Evolutionary conservation across 2,888 invertebrate genomes (phyloP).

Genomic region (Cheilosia soror): DNA sequence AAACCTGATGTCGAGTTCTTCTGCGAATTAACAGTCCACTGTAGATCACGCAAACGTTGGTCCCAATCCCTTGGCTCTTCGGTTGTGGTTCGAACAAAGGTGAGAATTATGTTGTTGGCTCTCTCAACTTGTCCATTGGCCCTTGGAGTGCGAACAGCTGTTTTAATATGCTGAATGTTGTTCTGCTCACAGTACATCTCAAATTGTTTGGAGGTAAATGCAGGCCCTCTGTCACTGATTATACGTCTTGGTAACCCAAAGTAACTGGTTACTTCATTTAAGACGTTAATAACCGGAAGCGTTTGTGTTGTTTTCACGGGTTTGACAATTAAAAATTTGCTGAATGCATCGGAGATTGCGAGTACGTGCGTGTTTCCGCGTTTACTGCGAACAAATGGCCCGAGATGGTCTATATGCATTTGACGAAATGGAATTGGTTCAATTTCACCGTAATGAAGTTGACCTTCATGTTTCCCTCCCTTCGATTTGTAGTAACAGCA

Average conservation of each 20-base stretch:
- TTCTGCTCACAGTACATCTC: constrained; percentile 71
- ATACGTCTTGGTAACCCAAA: constrained; percentile 75
- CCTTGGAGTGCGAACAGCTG: constrained; percentile 75
- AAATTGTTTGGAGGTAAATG: constrained; percentile 76
- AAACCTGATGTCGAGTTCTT: constrained; percentile 58
- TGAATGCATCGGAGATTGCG: constrained; percentile 49
- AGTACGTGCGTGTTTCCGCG: constrained; percentile 39
- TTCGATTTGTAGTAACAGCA: constrained; percentile 24
- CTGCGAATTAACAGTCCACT: constrained; percentile 67
- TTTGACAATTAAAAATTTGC: constrained; percentile 58
- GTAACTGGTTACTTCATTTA: constrained; percentile 58
- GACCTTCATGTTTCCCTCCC: constrained; percentile 18
- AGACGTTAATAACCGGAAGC: constrained; percentile 13
- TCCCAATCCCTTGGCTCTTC: constrained; percentile 65
- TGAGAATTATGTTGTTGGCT: constrained; percentile 69
- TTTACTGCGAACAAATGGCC: constrained; percentile 53
- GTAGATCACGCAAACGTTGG: constrained; percentile 47
- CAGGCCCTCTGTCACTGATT: constrained; percentile 77
- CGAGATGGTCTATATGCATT: constrained; percentile 73
- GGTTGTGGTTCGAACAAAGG: constrained; percentile 72
- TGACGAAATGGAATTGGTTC: constrained; percentile 66
- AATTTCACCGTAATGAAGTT: constrained; percentile 18
- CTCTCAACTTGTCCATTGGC: constrained; percentile 73
- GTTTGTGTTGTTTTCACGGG: constrained; percentile 53
- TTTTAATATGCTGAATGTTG: constrained; percentile 76